These are phyloP conservation scores for Stegana nigrithorax DNA, from an alignment of 2,888 invertebrate genomes.

Conservation along the genomic window DNA sequence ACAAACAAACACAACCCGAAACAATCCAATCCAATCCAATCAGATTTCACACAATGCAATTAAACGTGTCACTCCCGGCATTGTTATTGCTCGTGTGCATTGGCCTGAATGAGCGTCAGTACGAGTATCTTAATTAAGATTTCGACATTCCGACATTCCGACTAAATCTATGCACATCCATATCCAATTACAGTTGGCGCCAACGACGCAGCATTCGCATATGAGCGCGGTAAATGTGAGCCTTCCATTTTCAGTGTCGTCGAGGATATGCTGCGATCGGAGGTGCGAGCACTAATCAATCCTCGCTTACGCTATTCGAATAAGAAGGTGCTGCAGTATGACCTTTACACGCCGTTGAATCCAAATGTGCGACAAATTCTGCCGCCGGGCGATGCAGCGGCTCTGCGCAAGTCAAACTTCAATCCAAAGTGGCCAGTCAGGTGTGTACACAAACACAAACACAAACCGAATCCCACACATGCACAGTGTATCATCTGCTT, in stretches of 20 bases:
- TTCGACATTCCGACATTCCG: background rate
- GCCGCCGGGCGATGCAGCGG: constrained; percentile 42
- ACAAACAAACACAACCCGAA: too few relatives aligned
- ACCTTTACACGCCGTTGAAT: constrained; percentile 58
- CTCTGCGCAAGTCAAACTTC: constrained; percentile 49
- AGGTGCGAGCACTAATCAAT: constrained; percentile 40
- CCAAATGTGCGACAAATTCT: constrained; percentile 46
- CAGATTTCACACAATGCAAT: background rate
- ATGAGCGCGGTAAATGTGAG: constrained; percentile 55
- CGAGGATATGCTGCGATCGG: constrained; percentile 43
- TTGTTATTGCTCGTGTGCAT: background rate
- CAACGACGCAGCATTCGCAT: constrained; percentile 41
- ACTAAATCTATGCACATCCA: background rate
- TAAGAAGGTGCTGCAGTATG: constrained; percentile 47
- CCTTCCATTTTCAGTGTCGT: constrained; percentile 46
- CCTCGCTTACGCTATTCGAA: constrained; percentile 33
- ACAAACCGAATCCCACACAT: too few relatives aligned
- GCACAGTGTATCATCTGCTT: background rate
- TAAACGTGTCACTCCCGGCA: constrained; percentile 5
- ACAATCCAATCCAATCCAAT: too few relatives aligned
- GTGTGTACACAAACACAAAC: constrained; percentile 37
- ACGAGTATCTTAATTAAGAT: background rate
- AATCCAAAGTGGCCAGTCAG: constrained; percentile 62
- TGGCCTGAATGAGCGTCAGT: background rate
- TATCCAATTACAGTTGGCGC: constrained; percentile 8